Evolutionary conservation across 2,113 vertebrate species (phyloP).

Genomic region (Apodemus sylvaticus): DNA sequence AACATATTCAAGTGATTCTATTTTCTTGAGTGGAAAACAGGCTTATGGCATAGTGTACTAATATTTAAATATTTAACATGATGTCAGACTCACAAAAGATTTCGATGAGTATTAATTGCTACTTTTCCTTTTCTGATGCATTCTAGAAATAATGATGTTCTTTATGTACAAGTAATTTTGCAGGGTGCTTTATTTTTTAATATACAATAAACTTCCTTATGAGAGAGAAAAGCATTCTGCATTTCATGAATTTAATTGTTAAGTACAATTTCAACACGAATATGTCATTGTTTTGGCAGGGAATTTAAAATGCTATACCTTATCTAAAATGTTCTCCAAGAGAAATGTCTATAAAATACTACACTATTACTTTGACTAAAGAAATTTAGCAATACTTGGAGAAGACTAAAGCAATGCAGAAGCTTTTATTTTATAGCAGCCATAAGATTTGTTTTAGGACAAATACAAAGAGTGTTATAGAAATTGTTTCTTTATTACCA

Average conservation of each 20-base stretch:
- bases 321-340: constrained; percentile 16
- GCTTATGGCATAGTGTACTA: neutral
- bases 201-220: neutral
- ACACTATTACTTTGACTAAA: neutral
- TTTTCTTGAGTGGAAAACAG: constrained; percentile 45
- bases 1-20: neutral
- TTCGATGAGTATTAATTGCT: constrained; percentile 2
- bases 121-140: neutral
- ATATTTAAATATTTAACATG: neutral
- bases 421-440: neutral
- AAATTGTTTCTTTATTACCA: neutral
- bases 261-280: neutral
- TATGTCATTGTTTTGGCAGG: neutral
- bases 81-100: neutral
- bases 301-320: neutral
- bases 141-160: neutral
- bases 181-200: neutral
- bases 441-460: neutral
- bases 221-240: neutral
- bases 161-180: neutral
- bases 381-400: neutral
- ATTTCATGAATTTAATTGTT: neutral
- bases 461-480: neutral
- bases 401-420: neutral
- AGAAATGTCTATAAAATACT: neutral